Evolutionary conservation across 92 coral and sea anemone species (phyloP), one percentile per base, ranked within the genome.

Genomic region (Porites cylindrica): DNA sequence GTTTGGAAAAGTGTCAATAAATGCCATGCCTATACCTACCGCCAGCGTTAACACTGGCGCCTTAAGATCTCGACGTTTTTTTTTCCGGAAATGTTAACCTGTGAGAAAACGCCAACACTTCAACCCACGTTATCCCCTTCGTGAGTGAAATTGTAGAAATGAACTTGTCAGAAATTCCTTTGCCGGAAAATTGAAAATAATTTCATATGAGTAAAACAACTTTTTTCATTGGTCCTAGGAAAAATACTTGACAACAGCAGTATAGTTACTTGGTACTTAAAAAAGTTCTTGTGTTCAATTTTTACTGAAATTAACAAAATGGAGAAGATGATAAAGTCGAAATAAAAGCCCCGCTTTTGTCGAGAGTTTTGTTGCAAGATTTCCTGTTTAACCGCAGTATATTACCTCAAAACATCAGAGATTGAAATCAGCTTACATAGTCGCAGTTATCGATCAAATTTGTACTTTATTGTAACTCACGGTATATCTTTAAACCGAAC

Each of bases 91-190:
- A 83, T 74, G 70, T 32, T 60, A 26, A 69, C 17, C 16, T 73
- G 77, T 51, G 59, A 81, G 56, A n/a, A 78, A 69, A 70, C 85
- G 76, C 77, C 85, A 73, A 20, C 76, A 26, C 61, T 73, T 50
- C 68, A 58, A 19, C 50, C 26, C 77, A n/a, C 58, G n/a, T 24
- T 6, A 47, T 53, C 29, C 52, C 26, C 52, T 17, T 75, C 23
- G 18, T 26, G 66, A 81, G 58, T 70, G 68, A 56, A 29, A 70
- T 20, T 75, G 78, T 52, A 11, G 24, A 17, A 56, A 81, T 75
- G 20, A 70, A 70, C 54, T 59, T 18, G 61, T 21, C 77, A 69
- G 77, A 81, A 70, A 81, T 81, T 81, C 85, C 85, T 70, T 70
- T 81, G 38, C 9, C 38, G 8, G 70, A 81, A 81, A 66, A 19